Evolutionary conservation across 2,113 vertebrate species (phyloP), one percentile per base, ranked within the genome.

Genomic region (Chionomys nivalis): DNA sequence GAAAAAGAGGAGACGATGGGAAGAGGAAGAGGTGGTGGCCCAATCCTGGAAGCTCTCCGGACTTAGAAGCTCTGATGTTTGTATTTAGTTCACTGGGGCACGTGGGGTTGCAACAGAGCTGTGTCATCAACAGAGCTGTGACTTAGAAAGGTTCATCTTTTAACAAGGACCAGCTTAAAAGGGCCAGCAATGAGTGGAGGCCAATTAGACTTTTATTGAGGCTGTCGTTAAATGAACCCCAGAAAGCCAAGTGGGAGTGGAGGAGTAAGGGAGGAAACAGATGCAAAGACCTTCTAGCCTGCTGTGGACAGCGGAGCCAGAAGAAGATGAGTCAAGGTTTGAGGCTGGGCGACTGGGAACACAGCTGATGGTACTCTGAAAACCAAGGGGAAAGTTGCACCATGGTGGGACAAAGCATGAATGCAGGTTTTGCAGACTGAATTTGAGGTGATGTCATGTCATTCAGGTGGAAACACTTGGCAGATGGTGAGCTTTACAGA

Each of bases 271-370:
- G 26, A 86, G 87, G 81, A 94, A 87, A 52, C 47, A 23, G 76
- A 86, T 4, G 13, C 28, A 12, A 92, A 58, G 66, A 17, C 44
- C 28, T 39, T 82, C 33, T 68, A 68, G 44, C 55, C 47, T 58
- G 76, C 77, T 26, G 4, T 2, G 31, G 87, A 70, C 87, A n/a
- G 58, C 4, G 61, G 21, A 86, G 49, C 12, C 58, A 44, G 49
- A 28, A 21, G 70, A 93, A 72, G 94, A 83, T 89, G 97, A 96
- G 73, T 95, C 93, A 97, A 19, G 66, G 63, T 93, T 96, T 68
- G 16, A 93, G 93, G 63, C 58, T 90, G 87, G 77, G 83, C 89
- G 83, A 11, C 61, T 10, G 61, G 88, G 49, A 58, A 89, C 0
- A 3, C 23, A 73, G 91, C 68, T 49, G 72, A 81, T 36, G 90